Evolutionary conservation across 2,888 invertebrate species (phyloP).

Genomic region (Mantis religiosa): DNA sequence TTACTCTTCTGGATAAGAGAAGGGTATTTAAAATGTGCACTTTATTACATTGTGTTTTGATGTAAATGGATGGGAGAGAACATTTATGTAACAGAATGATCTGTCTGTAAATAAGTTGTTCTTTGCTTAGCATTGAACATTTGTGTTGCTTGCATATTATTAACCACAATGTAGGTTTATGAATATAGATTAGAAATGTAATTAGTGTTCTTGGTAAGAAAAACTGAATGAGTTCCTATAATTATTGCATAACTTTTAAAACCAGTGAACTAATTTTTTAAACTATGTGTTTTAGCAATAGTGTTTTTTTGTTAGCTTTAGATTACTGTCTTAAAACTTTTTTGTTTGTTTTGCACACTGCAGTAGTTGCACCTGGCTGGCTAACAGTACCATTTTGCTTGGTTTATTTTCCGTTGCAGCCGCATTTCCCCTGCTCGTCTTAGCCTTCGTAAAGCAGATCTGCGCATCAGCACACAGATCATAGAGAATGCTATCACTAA

Average conservation of each 20-base stretch:
- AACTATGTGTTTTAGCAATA: not conserved
- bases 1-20: not conserved
- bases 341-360: not conserved
- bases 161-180: not conserved
- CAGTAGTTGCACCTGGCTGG: not conserved
- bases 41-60: not conserved
- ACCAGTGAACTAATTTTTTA: not conserved
- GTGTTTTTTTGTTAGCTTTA: not conserved
- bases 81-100: not conserved
- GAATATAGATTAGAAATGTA: not conserved
- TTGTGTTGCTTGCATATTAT: conserved; percentile 9
- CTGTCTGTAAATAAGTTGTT: too few species aligned
- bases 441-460: conserved; percentile 76
- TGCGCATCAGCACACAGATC: conserved; percentile 72
- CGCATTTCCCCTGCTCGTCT: conserved; percentile 80
- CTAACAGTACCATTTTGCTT: conserved; percentile 14
- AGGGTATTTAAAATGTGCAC: not conserved
- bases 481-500: conserved; percentile 68
- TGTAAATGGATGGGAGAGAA: too few species aligned
- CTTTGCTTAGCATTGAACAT: not conserved
- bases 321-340: not conserved
- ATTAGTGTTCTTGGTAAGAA: not conserved
- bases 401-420: conserved; percentile 50
- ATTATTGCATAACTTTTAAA: not conserved
- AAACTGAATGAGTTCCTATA: not conserved